Base-by-base conservation (phyloP, 2,113 vertebrate genomes). In the Myodes glareolus region DNA sequence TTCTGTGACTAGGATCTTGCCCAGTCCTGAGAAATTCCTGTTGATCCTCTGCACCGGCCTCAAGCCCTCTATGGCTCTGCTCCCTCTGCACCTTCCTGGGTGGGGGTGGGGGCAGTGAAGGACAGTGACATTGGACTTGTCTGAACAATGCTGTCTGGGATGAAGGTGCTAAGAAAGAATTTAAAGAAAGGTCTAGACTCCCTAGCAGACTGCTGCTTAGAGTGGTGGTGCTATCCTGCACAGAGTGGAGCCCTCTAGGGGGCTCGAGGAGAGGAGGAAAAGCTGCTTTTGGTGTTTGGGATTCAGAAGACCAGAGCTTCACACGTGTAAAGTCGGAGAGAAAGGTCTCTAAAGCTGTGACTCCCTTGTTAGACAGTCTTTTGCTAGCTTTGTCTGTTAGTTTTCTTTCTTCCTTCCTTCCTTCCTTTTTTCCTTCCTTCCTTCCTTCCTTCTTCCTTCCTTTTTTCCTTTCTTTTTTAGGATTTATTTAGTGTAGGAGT, bases 61-160 rank as follows among this genome's bases (percentile, higher is more conserved):
- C 58, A 65, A 45, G 14, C 33, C 47, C 31, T 70, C 2, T 3
- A 1, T 2, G 27, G 55, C 52, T 21, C 80, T 11, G 76, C 29
- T 72, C 21, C 47, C 65, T 27, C 21, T 50, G 45, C 36, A 45
- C 39, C 67, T 27, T 90, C 61, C 86, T 86, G 68, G 87, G 92
- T 92, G 84, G 80, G 50, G 89, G 92, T 92, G 63, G 77, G 50
- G 89, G 45, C 82, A 92, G 93, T 58, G 14, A 84, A 33, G 1
- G 7, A 81, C 42, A 45, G 8, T 8, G n/a, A 13, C 76, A 14
- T 63, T n/a, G 10, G 67, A 31, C 29, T 65, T 3, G 5, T 87
- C n/a, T 77, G 45, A 58, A 58, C 73, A 63, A 80, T 67, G 39
- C 27, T 70, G 36, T 80, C 70, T 87, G 39, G 14, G 88, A 88